Percentiles rank a stretch among this genome's conserved stretches.
phyloP scores from a whole-genome alignment of 2,888 invertebrate species.

The Troglohyphantes excavatus region DNA sequence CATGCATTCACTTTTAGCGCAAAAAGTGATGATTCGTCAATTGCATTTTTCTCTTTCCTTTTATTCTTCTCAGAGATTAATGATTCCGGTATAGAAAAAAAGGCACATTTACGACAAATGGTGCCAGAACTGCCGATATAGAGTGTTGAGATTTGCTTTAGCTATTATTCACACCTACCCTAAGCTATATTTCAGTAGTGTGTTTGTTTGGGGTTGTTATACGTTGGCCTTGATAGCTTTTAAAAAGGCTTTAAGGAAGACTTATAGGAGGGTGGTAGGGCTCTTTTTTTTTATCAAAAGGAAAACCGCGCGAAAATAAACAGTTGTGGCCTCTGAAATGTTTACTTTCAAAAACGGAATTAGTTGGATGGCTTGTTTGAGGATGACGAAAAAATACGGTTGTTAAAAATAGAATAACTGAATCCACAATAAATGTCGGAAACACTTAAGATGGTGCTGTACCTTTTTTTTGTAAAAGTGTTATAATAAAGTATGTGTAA shows the following conservation, averaged over 20 bases:
- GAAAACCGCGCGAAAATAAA: conserved; percentile 12
- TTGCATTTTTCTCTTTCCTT: not conserved
- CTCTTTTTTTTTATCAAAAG: not conserved
- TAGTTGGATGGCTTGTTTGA: not conserved
- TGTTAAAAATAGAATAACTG: too few relatives aligned
- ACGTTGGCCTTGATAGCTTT: too few relatives aligned
- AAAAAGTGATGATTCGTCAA: conserved; percentile 28
- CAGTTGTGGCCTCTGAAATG: not conserved
- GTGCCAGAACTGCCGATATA: not conserved
- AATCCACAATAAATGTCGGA: too few relatives aligned
- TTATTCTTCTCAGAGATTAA: conserved; percentile 4
- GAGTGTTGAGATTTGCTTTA: too few relatives aligned
- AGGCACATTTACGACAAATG: not conserved
- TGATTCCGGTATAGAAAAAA: not conserved
- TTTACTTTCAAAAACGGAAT: conserved; percentile 16
- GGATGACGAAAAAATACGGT: not conserved
- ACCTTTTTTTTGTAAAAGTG: too few relatives aligned
- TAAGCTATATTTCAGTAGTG: not conserved
- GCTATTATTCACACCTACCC: too few relatives aligned
- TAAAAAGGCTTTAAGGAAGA: too few relatives aligned
- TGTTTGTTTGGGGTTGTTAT: not conserved
- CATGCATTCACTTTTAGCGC: not conserved
- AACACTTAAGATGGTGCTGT: too few relatives aligned
- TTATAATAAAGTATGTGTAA: too few relatives aligned
- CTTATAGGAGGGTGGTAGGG: too few relatives aligned